Evolutionary conservation across 2,113 vertebrate genomes (phyloP).

Genomic region (Philantomba maxwellii): DNA sequence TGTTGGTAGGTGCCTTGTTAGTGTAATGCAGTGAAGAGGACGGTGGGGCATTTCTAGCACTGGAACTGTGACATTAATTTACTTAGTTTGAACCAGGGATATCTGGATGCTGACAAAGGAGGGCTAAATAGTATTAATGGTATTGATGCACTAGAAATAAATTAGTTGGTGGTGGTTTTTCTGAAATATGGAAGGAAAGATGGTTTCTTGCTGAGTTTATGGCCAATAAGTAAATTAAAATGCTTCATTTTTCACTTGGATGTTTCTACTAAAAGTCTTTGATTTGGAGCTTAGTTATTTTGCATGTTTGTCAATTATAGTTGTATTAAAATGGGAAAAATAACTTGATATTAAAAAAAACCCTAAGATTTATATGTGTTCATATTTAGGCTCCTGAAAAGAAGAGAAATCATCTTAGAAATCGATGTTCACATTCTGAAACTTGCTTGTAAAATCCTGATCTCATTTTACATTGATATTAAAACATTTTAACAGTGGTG

Average conservation of each 20-base stretch:
- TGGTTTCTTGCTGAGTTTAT: constrained; percentile 23
- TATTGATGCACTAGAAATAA: background rate
- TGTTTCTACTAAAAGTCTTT: constrained; percentile 5
- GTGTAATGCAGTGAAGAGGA: background rate
- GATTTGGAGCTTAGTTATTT: constrained; percentile 40
- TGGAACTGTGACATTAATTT: background rate
- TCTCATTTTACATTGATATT: constrained; percentile 38
- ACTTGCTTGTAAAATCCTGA: constrained; percentile 35
- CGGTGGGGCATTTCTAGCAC: background rate
- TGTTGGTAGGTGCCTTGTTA: background rate
- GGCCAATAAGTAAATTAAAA: constrained; percentile 1
- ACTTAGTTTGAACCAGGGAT: background rate
- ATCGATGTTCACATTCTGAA: constrained; percentile 11
- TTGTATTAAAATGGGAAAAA: constrained; percentile 14
- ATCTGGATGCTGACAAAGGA: background rate
- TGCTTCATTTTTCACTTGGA: constrained; percentile 32
- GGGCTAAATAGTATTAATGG: background rate
- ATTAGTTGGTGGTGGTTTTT: background rate
- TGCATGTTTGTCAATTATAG: constrained; percentile 12
- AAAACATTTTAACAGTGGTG: constrained; percentile 46
- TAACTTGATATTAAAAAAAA: background rate
- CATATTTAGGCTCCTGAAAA: constrained; percentile 40
- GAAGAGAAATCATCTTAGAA: constrained; percentile 26
- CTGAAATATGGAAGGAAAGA: background rate
- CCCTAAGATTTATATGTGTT: constrained; percentile 13